phyloP scores from a whole-genome alignment of 2,797 vertebrate species.

The Periparus ater region DNA sequence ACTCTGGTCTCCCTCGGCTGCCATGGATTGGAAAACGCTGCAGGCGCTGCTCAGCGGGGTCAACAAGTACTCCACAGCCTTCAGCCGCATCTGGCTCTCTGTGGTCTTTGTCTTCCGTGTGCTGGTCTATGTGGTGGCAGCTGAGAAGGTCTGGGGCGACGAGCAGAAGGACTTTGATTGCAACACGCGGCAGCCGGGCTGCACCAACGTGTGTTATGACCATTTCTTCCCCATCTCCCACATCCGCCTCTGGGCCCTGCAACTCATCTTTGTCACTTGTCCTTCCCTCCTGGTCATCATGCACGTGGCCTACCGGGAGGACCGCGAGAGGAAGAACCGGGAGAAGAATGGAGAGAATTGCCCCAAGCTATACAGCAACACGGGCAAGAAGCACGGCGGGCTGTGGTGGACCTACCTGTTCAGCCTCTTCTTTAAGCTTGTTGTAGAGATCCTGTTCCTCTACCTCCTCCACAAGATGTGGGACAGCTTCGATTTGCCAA shows the following conservation, averaged over 20 bases:
- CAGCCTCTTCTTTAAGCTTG: constrained; percentile 91
- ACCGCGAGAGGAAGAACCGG: constrained; percentile 86
- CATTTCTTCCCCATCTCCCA: constrained; percentile 94
- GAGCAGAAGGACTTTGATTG: constrained; percentile 99
- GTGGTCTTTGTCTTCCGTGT: constrained; percentile 96
- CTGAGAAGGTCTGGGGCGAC: constrained; percentile 93
- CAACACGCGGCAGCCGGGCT: constrained; percentile 94
- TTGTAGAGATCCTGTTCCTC: constrained; percentile 89
- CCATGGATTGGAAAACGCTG: constrained; percentile 97
- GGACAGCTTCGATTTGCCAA: constrained; percentile 90
- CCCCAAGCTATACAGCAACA: constrained; percentile 85
- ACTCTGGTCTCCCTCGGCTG: neutral
- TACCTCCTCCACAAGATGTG: constrained; percentile 93
- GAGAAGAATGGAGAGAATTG: constrained; percentile 81
- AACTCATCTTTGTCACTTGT: constrained; percentile 97
- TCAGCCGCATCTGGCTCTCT: constrained; percentile 94
- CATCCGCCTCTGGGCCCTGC: constrained; percentile 97
- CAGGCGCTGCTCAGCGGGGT: constrained; percentile 92
- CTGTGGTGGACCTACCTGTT: constrained; percentile 98
- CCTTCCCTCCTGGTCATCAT: constrained; percentile 95
- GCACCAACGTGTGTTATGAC: constrained; percentile 94
- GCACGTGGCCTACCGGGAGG: constrained; percentile 94
- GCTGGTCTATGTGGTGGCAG: constrained; percentile 96
- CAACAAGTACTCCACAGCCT: constrained; percentile 96
- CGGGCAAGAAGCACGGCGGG: constrained; percentile 93